Evolutionary conservation across 2,888 invertebrate species (phyloP).

Genomic region (Thymelicus sylvestris): DNA sequence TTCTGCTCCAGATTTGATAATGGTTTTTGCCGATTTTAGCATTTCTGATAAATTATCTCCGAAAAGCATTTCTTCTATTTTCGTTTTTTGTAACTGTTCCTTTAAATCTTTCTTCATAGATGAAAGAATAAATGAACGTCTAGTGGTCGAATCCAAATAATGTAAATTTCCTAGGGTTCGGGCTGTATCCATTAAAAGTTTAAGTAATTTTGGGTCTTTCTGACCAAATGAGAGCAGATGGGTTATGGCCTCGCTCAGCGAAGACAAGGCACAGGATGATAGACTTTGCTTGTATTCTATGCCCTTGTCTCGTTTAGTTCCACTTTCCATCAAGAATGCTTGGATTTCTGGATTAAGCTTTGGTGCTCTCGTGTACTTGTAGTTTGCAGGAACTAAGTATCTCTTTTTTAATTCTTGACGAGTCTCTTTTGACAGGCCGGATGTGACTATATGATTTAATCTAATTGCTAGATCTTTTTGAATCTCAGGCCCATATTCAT

Average conservation of each 20-base stretch:
- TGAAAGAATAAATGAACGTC: slow-evolving; percentile 1
- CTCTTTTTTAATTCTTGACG: too few species aligned
- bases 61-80: slow-evolving; percentile 24
- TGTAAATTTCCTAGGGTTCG: too few species aligned
- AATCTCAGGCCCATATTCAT: background rate
- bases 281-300: too few species aligned
- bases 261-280: too few species aligned
- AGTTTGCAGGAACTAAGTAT: too few species aligned
- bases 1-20: slow-evolving; percentile 28
- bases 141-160: too few species aligned
- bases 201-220: slow-evolving; percentile 16
- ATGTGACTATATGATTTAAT: background rate
- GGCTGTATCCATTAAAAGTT: slow-evolving; percentile 14
- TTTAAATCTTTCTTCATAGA: slow-evolving; percentile 25
- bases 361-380: too few species aligned
- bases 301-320: too few species aligned
- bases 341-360: too few species aligned
- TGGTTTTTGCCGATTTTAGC: slow-evolving; percentile 23
- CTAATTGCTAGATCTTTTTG: background rate
- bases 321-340: too few species aligned
- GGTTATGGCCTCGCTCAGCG: too few species aligned
- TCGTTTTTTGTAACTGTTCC: slow-evolving; percentile 23
- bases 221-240: too few species aligned
- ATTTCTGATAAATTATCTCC: slow-evolving; percentile 30
- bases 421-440: background rate